A percentile compares a stretch with the other conserved stretches of the same genome.
Evolutionary conservation across 2,113 vertebrate genomes (phyloP).

Genomic region (Tetraodon nigroviridis): DNA sequence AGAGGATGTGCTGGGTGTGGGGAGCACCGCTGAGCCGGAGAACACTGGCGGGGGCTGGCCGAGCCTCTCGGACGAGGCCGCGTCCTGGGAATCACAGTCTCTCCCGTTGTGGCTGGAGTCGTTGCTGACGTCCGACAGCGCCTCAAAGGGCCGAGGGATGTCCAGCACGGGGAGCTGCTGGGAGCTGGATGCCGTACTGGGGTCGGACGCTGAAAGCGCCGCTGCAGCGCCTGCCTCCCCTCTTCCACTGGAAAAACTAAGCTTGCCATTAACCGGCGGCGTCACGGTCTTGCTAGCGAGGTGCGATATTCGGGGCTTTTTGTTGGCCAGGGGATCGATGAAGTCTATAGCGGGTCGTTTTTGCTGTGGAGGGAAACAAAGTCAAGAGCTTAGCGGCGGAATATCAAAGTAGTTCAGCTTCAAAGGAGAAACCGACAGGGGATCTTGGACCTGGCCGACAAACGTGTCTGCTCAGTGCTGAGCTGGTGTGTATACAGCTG

Average conservation of each 20-base stretch:
- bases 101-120: constrained; percentile 83
- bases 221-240: constrained; percentile 64
- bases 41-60: constrained; percentile 60
- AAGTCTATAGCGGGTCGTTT: constrained; percentile 87
- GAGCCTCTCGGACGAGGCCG: constrained; percentile 68
- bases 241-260: constrained; percentile 75
- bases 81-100: constrained; percentile 80
- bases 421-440: not conserved
- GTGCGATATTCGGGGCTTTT: constrained; percentile 92
- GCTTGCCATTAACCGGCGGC: constrained; percentile 82
- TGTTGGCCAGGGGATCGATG: constrained; percentile 87
- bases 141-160: constrained; percentile 80
- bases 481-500: not conserved
- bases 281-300: constrained; percentile 80
- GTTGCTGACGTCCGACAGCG: constrained; percentile 86
- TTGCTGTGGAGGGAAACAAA: constrained; percentile 54
- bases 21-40: constrained; percentile 26
- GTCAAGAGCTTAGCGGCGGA: constrained; percentile 13
- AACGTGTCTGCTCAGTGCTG: not conserved
- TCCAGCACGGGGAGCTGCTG: constrained; percentile 73
- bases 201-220: constrained; percentile 34
- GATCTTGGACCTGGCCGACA: constrained; percentile 9
- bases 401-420: constrained; percentile 4
- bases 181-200: constrained; percentile 58
- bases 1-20: constrained; percentile 31